Evolutionary conservation across 92 coral and sea anemone genomes (phyloP), one percentile per base, ranked within the genome.

Genomic region (Epizoanthus stellaris): DNA sequence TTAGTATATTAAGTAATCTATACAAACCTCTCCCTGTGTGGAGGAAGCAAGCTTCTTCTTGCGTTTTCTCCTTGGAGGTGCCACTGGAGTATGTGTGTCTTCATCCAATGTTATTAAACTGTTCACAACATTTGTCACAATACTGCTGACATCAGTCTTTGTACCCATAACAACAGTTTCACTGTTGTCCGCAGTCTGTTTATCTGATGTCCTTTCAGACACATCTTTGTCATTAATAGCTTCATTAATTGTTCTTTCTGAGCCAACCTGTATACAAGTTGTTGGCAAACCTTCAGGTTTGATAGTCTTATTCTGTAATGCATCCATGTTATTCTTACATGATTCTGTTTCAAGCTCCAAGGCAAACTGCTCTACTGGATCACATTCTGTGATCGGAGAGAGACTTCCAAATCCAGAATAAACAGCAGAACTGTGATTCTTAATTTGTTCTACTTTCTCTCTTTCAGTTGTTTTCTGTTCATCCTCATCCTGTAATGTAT

Each of bases 31-130:
- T 72, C 70, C 89, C 86, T 87, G 80, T 21, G 56, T 67, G 47
- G 81, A 62, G 2, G 16, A 75, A 77, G 84, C 81, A 39, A 66
- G 86, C 65, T 94, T 94, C 84, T 96, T 96, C 87, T 94, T 96
- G 68, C 93, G 91, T 40, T 88, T 95, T 60, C 99, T 83, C 82
- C 99, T 80, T n/a, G 99, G 99, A 0, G 99, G 99, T 64, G 99
- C 99, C 21, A 96, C 90, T 25, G 99, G 99, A 6, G 97, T 91
- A 3, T 90, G 88, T 17, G 82, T 81, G 47, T 92, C 93, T 25
- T 70, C 91, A 63, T 85, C 97, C 75, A 72, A 68, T 67, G 71
- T n/a, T n/a, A n/a, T 42, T 43, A 61, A 62, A 30, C 61, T 76
- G 53, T 82, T 77, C 70, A 86, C 90, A 76, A 87, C 77, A 45